A percentile compares a stretch with the other conserved stretches of the same genome.
Conservation (phyloP, 1,140 invertebrate genomes). For the Micrasema longulum region DNA sequence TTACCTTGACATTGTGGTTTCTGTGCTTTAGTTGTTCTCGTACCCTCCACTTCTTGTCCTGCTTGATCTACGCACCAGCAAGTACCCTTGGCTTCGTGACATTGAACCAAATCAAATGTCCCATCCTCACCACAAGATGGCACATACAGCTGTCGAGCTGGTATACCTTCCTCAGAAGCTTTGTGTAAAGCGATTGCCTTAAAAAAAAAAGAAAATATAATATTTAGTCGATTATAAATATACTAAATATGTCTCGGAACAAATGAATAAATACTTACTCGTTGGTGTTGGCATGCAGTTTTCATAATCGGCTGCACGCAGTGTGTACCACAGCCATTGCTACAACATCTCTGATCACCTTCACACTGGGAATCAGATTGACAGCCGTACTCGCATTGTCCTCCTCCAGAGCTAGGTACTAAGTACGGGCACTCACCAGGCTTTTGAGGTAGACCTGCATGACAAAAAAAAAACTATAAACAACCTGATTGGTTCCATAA, state of each 20-base stretch:
- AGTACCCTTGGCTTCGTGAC: slow-evolving; percentile 77
- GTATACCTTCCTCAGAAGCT: slow-evolving; percentile 80
- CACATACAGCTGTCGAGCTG: slow-evolving; percentile 79
- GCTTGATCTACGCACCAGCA: slow-evolving; percentile 93
- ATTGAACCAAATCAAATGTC: slow-evolving; percentile 83
- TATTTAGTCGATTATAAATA: background rate
- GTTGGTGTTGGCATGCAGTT: slow-evolving; percentile 82
- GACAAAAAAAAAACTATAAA: too few species aligned
- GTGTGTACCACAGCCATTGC: slow-evolving; percentile 86
- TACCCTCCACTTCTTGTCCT: slow-evolving; percentile 82
- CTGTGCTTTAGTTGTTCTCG: slow-evolving; percentile 62
- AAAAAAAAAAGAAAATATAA: too few species aligned
- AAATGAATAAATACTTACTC: slow-evolving; percentile 43
- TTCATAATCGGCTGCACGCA: slow-evolving; percentile 79
- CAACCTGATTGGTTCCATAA: too few species aligned
- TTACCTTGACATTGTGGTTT: slow-evolving; percentile 60
- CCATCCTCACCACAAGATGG: slow-evolving; percentile 84
- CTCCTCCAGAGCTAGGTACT: slow-evolving; percentile 73
- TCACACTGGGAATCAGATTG: slow-evolving; percentile 81
- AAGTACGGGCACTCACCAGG: slow-evolving; percentile 85
- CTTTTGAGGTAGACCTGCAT: slow-evolving; percentile 75
- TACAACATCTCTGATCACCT: slow-evolving; percentile 79
- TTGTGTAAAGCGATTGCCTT: slow-evolving; percentile 77
- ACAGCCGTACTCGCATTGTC: slow-evolving; percentile 82
- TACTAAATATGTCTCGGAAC: background rate